Conservation (phyloP, 30 jellyfish, hydroid and myxozoan species). For the Aurelia sp. region DNA sequence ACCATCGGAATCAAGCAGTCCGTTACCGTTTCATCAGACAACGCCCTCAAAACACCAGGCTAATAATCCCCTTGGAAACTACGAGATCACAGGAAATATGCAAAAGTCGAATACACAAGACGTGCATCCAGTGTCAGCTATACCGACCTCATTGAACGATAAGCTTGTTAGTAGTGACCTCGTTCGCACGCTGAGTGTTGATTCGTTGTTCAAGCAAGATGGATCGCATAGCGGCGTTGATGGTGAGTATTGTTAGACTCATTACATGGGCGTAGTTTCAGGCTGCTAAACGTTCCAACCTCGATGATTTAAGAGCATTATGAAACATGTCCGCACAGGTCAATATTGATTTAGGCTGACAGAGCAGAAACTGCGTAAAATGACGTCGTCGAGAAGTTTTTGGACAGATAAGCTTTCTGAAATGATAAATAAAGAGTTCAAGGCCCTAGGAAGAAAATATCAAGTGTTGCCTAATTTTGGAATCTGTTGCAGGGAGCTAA, state of each 20-base stretch:
- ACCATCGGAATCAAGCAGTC: constrained; percentile 59
- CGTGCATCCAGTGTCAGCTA: constrained; percentile 28
- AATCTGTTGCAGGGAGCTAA: too few species aligned
- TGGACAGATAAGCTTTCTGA: too few species aligned
- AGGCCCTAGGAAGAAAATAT: too few species aligned
- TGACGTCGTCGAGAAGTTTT: too few species aligned
- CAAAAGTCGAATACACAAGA: constrained; percentile 11
- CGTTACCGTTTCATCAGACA: constrained; percentile 39
- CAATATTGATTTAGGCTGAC: too few species aligned
- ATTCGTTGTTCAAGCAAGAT: constrained; percentile 68
- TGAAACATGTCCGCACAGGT: too few species aligned
- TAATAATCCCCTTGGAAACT: constrained; percentile 15
- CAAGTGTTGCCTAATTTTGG: too few species aligned
- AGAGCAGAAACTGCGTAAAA: too few species aligned
- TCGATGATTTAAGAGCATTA: too few species aligned
- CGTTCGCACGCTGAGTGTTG: constrained; percentile 73
- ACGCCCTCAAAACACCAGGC: constrained; percentile 37
- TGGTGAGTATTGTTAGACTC: constrained; percentile 13
- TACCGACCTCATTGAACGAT: constrained; percentile 14
- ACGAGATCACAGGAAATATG: not conserved
- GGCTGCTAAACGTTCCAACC: too few species aligned
- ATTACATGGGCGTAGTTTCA: too few species aligned
- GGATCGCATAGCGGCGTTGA: constrained; percentile 3
- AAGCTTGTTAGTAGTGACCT: constrained; percentile 44
- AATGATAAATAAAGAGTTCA: too few species aligned